A percentile compares a stretch with the other conserved stretches of the same genome.
Evolutionary conservation across 2,888 invertebrate species (phyloP).

Genomic region (Parelbella ahira): DNA sequence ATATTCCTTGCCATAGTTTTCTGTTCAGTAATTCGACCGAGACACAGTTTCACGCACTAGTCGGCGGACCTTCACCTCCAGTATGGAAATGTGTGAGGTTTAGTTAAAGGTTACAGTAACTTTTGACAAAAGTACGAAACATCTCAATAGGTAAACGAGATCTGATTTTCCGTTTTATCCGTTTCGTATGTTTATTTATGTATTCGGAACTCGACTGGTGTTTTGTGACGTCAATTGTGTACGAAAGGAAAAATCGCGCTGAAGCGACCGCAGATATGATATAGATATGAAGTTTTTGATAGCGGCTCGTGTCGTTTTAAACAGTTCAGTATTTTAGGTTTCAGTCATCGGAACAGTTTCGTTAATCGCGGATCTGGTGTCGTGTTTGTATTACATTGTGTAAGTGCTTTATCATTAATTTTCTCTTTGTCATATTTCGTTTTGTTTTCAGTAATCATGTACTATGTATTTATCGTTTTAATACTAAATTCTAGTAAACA

Average conservation of each 20-base stretch:
- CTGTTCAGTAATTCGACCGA: slow-evolving; percentile 45
- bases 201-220: slow-evolving; percentile 51
- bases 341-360: too few species aligned
- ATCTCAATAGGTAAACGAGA: slow-evolving; percentile 32
- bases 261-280: slow-evolving; percentile 58
- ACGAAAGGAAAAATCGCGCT: slow-evolving; percentile 56
- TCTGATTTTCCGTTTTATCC: neutral
- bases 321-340: too few species aligned
- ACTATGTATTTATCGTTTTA: too few species aligned
- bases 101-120: slow-evolving; percentile 37
- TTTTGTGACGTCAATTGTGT: slow-evolving; percentile 64
- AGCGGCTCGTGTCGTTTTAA: too few species aligned
- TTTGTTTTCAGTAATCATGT: too few species aligned
- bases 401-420: too few species aligned
- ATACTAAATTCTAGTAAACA: too few species aligned
- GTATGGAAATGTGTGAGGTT: slow-evolving; percentile 28
- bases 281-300: slow-evolving; percentile 40
- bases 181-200: slow-evolving; percentile 41
- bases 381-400: too few species aligned
- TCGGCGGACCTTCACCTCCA: slow-evolving; percentile 34
- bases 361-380: too few species aligned
- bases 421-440: too few species aligned
- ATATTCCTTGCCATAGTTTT: slow-evolving; percentile 57
- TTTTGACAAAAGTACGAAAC: neutral
- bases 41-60: slow-evolving; percentile 37